Evolutionary conservation across 2,888 invertebrate species (phyloP), one percentile per base, ranked within the genome.

Genomic region (Andrena flavipes): DNA sequence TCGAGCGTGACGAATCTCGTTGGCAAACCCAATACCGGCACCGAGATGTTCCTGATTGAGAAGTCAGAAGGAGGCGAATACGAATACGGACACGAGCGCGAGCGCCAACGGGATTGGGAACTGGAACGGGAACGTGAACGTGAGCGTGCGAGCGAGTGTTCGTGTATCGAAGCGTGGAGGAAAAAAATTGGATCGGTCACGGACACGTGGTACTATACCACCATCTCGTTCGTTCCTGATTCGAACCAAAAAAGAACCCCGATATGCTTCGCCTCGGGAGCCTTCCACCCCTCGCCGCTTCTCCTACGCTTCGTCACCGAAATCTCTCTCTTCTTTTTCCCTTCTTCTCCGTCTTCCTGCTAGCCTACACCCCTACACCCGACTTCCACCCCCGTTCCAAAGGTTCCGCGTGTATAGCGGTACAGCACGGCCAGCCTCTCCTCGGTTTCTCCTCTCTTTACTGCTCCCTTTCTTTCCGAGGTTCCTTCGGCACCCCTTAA

Each of bases 141-240:
- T 54, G 60, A 30, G 74, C 26, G 30, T 42, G 77, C 62, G 70
- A 60, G 71, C 42, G 64, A 80, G 64, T 59, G 81, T 64, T 20
- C 75, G 84, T 35, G 79, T 83, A 78, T 82, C 69, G 80, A 72
- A 71, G 84, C 78, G 85, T 68, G 74, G 80, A 84, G 70, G 77
- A 75, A 86, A 87, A 87, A 89, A 88, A 87, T 86, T 87, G 86
- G 89, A 91, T 91, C 91, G 88, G 91, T 91, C 91, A 91, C 88
- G 90, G 91, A 88, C 91, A 91, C 91, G 91, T 91, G 91, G 88
- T 84, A 70, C 71, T 76, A 42, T 63, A 29, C 60, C 54, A 29
- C 84, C 79, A 72, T 84, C 71, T 82, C 78, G 68, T 73, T 81
- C 76, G 67, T 76, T 70, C 60, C 64, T 33, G 73, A 42, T 64